Evolutionary conservation across 2,797 vertebrate genomes (phyloP).

Genomic region (Gymnoscopelus braueri): DNA sequence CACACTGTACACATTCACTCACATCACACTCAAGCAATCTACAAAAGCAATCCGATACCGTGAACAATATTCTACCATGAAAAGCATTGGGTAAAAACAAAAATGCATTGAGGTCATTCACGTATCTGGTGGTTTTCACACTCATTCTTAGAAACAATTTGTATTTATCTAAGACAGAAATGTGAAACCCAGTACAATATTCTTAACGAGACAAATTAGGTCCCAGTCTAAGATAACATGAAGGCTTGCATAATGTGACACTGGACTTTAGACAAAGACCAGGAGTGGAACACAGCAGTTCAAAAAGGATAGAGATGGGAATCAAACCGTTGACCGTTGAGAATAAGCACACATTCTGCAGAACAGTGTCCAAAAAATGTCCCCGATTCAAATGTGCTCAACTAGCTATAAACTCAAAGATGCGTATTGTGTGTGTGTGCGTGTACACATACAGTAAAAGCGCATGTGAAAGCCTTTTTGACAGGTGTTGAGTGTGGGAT

Average conservation of each 20-base stretch:
- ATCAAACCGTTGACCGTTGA: neutral
- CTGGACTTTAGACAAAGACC: neutral
- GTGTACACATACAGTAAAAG: neutral
- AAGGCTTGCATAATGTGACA: neutral
- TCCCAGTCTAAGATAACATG: slow-evolving; percentile 11
- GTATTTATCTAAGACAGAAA: slow-evolving; percentile 3
- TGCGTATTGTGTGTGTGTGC: neutral
- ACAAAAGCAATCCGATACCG: too few species aligned
- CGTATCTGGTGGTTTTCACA: neutral
- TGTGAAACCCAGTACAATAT: slow-evolving; percentile 15
- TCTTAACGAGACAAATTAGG: slow-evolving; percentile 33
- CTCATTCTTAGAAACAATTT: slow-evolving; percentile 9
- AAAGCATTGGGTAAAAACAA: neutral
- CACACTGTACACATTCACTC: neutral
- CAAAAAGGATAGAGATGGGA: neutral
- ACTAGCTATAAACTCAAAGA: neutral
- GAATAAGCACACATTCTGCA: neutral
- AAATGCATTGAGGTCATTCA: neutral
- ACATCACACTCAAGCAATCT: too few species aligned
- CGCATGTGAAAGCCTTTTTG: slow-evolving; percentile 9
- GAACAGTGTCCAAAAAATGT: neutral
- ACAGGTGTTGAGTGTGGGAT: slow-evolving; percentile 22
- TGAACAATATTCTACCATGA: too few species aligned
- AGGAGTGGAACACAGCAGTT: neutral
- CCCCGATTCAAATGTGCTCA: neutral